phyloP scores from a whole-genome alignment of 1,140 invertebrate genomes.

The Drosophila neocordata region DNA sequence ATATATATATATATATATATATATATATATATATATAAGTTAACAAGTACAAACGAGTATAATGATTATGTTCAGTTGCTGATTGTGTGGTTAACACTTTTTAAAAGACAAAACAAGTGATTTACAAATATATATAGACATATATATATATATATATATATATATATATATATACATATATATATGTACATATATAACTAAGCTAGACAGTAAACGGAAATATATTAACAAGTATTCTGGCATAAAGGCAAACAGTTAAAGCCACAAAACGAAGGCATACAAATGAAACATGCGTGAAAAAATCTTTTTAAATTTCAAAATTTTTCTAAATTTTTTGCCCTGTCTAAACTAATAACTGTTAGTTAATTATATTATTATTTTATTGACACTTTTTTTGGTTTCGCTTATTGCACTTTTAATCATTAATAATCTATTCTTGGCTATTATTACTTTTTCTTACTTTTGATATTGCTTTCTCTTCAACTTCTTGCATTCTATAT shows the following conservation, averaged over 20 bases:
- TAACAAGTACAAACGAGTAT: conserved; percentile 8
- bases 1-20: conserved; percentile 12
- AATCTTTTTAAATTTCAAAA: too few relatives aligned
- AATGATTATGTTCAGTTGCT: conserved; percentile 6
- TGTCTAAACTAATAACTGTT: too few relatives aligned
- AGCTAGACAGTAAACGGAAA: conserved; percentile 2
- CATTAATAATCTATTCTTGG: too few relatives aligned
- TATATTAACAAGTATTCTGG: background rate
- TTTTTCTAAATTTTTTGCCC: too few relatives aligned
- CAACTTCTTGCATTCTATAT: too few relatives aligned
- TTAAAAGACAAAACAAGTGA: background rate
- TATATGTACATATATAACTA: background rate
- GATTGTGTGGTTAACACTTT: background rate
- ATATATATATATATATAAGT: conserved; percentile 33
- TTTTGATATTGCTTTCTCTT: too few relatives aligned
- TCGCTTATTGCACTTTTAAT: too few relatives aligned
- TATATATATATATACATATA: background rate
- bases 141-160: too few relatives aligned
- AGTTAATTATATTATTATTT: too few relatives aligned
- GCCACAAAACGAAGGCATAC: background rate
- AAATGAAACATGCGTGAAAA: background rate
- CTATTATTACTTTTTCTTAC: too few relatives aligned
- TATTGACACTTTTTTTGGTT: too few relatives aligned
- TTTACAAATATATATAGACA: background rate
- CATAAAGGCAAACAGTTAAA: background rate